Percentiles rank a stretch among this genome's conserved stretches.
phyloP scores from a whole-genome alignment of 2,797 vertebrate species.

The Danio choprae region DNA sequence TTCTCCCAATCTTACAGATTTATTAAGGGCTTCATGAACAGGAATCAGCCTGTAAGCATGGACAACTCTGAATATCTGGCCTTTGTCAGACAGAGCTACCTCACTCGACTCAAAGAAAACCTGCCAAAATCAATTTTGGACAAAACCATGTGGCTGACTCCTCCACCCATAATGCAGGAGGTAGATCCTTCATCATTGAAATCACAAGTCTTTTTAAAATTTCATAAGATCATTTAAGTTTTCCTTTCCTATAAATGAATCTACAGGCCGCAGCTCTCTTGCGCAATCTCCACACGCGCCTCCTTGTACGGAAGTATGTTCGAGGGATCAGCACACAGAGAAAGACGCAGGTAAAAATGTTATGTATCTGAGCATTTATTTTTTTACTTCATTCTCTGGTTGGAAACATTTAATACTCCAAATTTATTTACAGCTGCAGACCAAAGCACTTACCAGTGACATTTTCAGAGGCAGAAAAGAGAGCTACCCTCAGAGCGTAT shows the following conservation, averaged over 20 bases:
- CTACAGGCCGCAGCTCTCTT: constrained; percentile 82
- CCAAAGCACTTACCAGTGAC: constrained; percentile 85
- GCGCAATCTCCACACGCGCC: constrained; percentile 80
- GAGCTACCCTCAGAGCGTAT: constrained; percentile 85
- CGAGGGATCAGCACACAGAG: constrained; percentile 74
- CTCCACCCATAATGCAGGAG: constrained; percentile 86
- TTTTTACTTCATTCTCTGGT: background rate
- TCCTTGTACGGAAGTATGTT: constrained; percentile 86
- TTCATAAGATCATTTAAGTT: background rate
- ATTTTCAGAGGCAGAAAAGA: constrained; percentile 92
- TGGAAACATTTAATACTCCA: background rate
- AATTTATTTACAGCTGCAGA: constrained; percentile 79
- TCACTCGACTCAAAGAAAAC: constrained; percentile 84
- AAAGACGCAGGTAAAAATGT: constrained; percentile 83
- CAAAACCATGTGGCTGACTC: constrained; percentile 83
- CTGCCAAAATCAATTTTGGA: constrained; percentile 87
- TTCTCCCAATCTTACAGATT: constrained; percentile 75
- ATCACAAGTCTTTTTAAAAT: background rate
- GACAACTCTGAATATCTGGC: constrained; percentile 86
- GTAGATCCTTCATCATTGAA: constrained; percentile 66
- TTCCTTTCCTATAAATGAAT: background rate
- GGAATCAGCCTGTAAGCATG: constrained; percentile 77
- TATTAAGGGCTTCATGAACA: constrained; percentile 91
- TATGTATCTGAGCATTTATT: background rate
- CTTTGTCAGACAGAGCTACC: constrained; percentile 85